A percentile compares a stretch with the other conserved stretches of the same genome.
Evolutionary conservation across 1,140 invertebrate genomes (phyloP).

Genomic region (Drosophila carrolli): DNA sequence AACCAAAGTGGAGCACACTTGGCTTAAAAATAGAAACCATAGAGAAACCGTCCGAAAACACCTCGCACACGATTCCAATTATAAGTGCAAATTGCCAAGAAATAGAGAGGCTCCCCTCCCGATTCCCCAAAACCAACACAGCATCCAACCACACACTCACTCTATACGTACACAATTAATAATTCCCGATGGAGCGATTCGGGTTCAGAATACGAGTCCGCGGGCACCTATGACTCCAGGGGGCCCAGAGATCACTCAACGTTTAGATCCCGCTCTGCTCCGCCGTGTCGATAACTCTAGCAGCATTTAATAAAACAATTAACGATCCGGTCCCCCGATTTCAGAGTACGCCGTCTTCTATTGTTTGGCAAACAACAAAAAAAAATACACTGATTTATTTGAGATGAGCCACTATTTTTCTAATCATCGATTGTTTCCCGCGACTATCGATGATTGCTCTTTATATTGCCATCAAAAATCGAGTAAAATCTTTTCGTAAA

Average conservation of each 20-base stretch:
- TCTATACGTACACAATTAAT: conserved; percentile 12
- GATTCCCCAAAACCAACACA: conserved; percentile 2
- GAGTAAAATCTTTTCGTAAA: neutral
- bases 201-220: conserved; percentile 3
- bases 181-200: conserved; percentile 28
- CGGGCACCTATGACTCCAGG: conserved; percentile 21
- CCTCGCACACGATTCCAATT: conserved; percentile 20
- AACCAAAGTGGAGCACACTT: conserved; percentile 34
- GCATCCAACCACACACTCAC: conserved; percentile 16
- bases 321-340: conserved; percentile 1
- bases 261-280: conserved; percentile 8
- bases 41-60: neutral
- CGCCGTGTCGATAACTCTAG: conserved; percentile 4
- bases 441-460: neutral
- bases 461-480: too few relatives aligned
- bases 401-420: neutral
- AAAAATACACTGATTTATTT: conserved; percentile 11
- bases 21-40: conserved; percentile 39
- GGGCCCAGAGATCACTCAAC: conserved; percentile 16
- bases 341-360: neutral
- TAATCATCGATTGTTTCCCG: neutral
- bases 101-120: conserved; percentile 3
- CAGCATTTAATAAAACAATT: conserved; percentile 34
- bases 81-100: conserved; percentile 19
- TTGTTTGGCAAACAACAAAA: conserved; percentile 34